A percentile compares a stretch with the other conserved stretches of the same genome.
Conservation (phyloP, 2,888 invertebrate species). For the Tetheella fluctuosa region DNA sequence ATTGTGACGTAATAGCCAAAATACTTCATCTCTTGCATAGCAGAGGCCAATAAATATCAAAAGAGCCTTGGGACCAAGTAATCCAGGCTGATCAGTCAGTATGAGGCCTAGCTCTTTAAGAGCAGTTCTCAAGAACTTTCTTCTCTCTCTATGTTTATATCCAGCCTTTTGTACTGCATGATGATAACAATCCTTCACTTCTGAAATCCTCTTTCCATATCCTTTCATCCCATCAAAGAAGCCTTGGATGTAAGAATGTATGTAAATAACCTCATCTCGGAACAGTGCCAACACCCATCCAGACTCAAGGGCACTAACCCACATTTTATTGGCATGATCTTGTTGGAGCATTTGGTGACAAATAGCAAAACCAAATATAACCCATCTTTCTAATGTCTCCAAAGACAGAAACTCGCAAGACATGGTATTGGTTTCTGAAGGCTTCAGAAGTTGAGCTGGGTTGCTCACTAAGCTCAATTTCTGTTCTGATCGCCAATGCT, state of each 20-base stretch:
- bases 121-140: slow-evolving; percentile 97
- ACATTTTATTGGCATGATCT: slow-evolving; percentile 93
- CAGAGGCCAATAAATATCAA: slow-evolving; percentile 98
- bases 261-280: slow-evolving; percentile 98
- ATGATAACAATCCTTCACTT: slow-evolving; percentile 97
- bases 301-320: slow-evolving; percentile 95
- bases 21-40: slow-evolving; percentile 97
- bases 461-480: slow-evolving; percentile 97
- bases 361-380: slow-evolving; percentile 96
- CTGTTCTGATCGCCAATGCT: slow-evolving; percentile 96
- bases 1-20: slow-evolving; percentile 97
- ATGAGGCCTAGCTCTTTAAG: slow-evolving; percentile 97
- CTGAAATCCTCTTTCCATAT: slow-evolving; percentile 95
- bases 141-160: slow-evolving; percentile 95
- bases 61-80: slow-evolving; percentile 98
- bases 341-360: slow-evolving; percentile 95
- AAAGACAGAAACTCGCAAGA: slow-evolving; percentile 98
- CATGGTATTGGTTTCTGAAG: slow-evolving; percentile 97
- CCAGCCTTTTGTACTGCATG: slow-evolving; percentile 96
- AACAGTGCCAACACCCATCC: slow-evolving; percentile 98
- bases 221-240: slow-evolving; percentile 98
- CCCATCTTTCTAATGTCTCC: slow-evolving; percentile 98
- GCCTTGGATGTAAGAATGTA: slow-evolving; percentile 95
- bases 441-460: slow-evolving; percentile 96
- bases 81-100: slow-evolving; percentile 98